Conservation (phyloP, 1,140 invertebrate species). For the Melitaea cinxia region DNA sequence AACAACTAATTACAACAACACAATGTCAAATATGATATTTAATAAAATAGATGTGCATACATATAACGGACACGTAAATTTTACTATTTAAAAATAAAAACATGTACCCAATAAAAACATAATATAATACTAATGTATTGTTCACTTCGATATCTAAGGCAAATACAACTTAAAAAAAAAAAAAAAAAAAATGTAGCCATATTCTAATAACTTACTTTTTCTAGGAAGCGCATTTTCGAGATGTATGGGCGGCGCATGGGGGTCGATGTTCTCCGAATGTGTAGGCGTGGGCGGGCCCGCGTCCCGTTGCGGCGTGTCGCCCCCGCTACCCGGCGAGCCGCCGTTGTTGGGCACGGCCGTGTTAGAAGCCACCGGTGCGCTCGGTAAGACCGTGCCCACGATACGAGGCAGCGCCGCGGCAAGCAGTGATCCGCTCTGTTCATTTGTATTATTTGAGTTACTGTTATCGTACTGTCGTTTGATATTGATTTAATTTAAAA, state of each 20-base stretch:
- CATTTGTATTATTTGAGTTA: background rate
- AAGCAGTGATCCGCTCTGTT: slow-evolving; percentile 73
- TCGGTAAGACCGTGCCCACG: slow-evolving; percentile 20
- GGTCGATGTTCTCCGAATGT: slow-evolving; percentile 75
- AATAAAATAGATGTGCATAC: too few species aligned
- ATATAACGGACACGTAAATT: too few species aligned
- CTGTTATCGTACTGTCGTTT: background rate
- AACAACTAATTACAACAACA: too few species aligned
- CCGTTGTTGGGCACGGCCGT: slow-evolving; percentile 29
- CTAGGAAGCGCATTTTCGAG: slow-evolving; percentile 74
- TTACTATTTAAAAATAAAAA: too few species aligned
- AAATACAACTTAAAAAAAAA: too few species aligned
- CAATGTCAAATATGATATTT: too few species aligned
- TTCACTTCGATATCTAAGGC: too few species aligned
- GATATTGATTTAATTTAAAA: too few species aligned
- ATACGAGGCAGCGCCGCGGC: slow-evolving; percentile 81
- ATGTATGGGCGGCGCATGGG: slow-evolving; percentile 67
- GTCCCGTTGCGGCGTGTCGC: slow-evolving; percentile 60
- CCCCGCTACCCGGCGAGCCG: slow-evolving; percentile 48
- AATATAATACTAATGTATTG: too few species aligned
- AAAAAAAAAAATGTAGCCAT: background rate
- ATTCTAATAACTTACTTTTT: slow-evolving; percentile 67
- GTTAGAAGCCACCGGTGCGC: slow-evolving; percentile 32
- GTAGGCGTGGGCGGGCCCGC: slow-evolving; percentile 83
- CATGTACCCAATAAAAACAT: too few species aligned